A percentile compares a stretch with the other conserved stretches of the same genome.
Evolutionary conservation across 1,140 invertebrate species (phyloP).

Genomic region (Copidosoma floridanum): DNA sequence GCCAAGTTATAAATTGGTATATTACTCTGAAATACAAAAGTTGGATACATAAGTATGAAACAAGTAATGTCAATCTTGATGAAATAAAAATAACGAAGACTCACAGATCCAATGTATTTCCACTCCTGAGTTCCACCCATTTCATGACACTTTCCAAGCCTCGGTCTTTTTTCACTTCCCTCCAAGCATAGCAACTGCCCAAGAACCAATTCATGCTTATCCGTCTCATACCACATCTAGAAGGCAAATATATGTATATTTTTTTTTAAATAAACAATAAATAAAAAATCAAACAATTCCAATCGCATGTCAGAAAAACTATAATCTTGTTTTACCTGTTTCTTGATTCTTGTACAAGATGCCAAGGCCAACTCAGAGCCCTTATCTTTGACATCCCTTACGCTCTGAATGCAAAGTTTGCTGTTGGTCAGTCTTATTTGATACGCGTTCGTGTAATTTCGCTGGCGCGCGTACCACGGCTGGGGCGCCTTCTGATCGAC

Average conservation of each 20-base stretch:
- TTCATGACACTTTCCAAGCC: slow-evolving; percentile 88
- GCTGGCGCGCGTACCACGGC: slow-evolving; percentile 76
- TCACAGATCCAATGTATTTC: slow-evolving; percentile 71
- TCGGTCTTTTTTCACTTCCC: slow-evolving; percentile 63
- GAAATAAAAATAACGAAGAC: slow-evolving; percentile 36
- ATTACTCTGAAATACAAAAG: slow-evolving; percentile 57
- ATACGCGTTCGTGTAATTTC: slow-evolving; percentile 73
- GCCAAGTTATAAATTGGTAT: slow-evolving; percentile 84
- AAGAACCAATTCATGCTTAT: slow-evolving; percentile 80
- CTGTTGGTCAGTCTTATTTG: slow-evolving; percentile 72
- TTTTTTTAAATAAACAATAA: background rate
- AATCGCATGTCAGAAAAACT: slow-evolving; percentile 13
- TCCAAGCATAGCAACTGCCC: slow-evolving; percentile 84
- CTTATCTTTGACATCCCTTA: slow-evolving; percentile 77
- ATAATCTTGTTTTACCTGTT: slow-evolving; percentile 63
- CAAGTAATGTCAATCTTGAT: too few species aligned
- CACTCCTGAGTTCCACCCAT: slow-evolving; percentile 87
- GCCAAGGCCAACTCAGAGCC: slow-evolving; percentile 70
- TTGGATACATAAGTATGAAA: too few species aligned
- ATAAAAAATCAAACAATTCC: slow-evolving; percentile 10
- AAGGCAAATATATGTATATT: slow-evolving; percentile 7
- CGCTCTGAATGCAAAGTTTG: slow-evolving; percentile 73
- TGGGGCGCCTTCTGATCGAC: slow-evolving; percentile 67
- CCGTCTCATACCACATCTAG: slow-evolving; percentile 84
- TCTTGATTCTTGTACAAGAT: slow-evolving; percentile 66